These are phyloP conservation scores for Manduca sexta DNA, from an alignment of 1,140 invertebrate genomes.

Conservation along the genomic window DNA sequence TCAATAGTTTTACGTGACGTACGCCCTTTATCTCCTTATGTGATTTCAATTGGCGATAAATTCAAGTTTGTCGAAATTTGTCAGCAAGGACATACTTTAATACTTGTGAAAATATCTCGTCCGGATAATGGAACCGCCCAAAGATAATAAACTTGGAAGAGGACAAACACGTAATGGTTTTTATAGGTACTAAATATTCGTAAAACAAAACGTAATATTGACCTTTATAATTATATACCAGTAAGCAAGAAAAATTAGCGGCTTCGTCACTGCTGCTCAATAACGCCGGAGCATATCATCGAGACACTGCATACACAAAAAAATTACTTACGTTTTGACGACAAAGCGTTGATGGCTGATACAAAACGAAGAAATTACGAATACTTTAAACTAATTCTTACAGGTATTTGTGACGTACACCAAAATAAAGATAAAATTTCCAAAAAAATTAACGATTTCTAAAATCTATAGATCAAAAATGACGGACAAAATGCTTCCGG, in stretches of 20 bases:
- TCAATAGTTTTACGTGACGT: too few relatives aligned
- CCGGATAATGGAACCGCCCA: slow-evolving; percentile 35
- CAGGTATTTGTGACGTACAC: slow-evolving; percentile 11
- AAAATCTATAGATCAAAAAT: slow-evolving; percentile 53
- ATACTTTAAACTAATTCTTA: slow-evolving; percentile 1
- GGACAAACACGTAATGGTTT: too few relatives aligned
- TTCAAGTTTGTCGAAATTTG: too few relatives aligned
- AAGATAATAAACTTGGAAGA: slow-evolving; percentile 2
- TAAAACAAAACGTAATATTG: too few relatives aligned
- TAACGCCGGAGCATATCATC: slow-evolving; percentile 3
- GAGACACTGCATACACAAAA: slow-evolving; percentile 4
- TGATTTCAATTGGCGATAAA: too few relatives aligned
- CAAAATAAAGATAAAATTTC: slow-evolving; percentile 19
- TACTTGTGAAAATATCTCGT: not conserved
- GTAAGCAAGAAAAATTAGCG: slow-evolving; percentile 40
- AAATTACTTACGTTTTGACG: slow-evolving; percentile 32
- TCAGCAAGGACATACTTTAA: too few relatives aligned
- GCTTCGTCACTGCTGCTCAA: slow-evolving; percentile 45
- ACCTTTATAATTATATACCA: not conserved
- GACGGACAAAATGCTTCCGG: slow-evolving; percentile 49
- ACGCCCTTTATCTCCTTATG: too few relatives aligned
- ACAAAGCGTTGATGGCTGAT: slow-evolving; percentile 2
- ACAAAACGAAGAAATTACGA: slow-evolving; percentile 1
- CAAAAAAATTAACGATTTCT: slow-evolving; percentile 27
- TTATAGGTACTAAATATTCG: too few relatives aligned